phyloP scores from a whole-genome alignment of 1,140 invertebrate genomes.

The Neuroterus valhalla region DNA sequence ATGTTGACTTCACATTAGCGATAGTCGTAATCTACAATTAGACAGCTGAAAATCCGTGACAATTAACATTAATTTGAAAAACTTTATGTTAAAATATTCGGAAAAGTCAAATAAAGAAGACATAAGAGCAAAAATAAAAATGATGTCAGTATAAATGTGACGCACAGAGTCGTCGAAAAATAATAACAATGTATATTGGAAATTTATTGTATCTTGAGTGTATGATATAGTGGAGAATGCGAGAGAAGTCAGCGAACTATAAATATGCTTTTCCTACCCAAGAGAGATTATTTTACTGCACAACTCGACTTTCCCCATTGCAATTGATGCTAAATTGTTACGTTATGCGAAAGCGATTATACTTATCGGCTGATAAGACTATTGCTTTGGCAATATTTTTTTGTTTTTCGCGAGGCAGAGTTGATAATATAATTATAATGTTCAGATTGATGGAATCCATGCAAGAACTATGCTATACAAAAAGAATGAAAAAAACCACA shows the following conservation, averaged over 20 bases:
- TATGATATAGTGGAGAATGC: not conserved
- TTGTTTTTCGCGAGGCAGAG: slow-evolving; percentile 2
- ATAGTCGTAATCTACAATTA: no score
- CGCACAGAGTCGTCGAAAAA: not conserved
- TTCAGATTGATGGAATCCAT: slow-evolving; percentile 16
- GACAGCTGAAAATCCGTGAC: no score
- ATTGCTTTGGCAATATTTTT: not conserved
- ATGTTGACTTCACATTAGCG: no score
- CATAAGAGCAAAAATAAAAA: no score
- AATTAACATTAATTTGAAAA: no score
- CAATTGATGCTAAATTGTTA: slow-evolving; percentile 19
- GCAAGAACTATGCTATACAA: slow-evolving; percentile 6
- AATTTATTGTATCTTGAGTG: not conserved
- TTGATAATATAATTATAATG: slow-evolving; percentile 21
- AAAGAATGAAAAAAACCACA: not conserved
- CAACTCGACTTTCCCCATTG: not conserved
- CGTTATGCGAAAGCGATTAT: slow-evolving; percentile 10
- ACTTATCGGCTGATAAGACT: not conserved
- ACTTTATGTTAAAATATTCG: no score
- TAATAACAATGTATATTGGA: not conserved
- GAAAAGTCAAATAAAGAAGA: no score
- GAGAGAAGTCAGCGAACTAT: slow-evolving; percentile 27
- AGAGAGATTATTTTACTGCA: slow-evolving; percentile 4
- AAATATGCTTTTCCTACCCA: slow-evolving; percentile 14
- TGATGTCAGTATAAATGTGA: no score